phyloP scores from a whole-genome alignment of 2,113 vertebrate genomes.

The Mesoclemmys tuberculata region DNA sequence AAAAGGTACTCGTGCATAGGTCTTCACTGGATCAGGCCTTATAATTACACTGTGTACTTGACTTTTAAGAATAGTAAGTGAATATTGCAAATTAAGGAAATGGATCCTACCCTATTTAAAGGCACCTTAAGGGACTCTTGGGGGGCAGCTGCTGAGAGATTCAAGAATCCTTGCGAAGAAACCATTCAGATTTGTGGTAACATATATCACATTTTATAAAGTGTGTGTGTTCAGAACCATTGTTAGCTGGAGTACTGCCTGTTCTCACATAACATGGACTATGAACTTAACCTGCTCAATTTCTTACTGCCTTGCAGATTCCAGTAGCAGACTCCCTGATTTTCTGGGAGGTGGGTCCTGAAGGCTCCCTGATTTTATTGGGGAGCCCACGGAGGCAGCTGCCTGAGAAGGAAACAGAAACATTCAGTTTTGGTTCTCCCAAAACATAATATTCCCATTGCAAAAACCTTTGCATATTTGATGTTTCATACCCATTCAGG shows the following conservation, averaged over 20 bases:
- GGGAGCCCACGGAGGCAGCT: not conserved
- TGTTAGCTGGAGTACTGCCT: not conserved
- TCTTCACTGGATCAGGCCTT: not conserved
- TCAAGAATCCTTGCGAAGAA: not conserved
- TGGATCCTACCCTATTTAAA: not conserved
- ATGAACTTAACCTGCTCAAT: accelerated
- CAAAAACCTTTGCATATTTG: not conserved
- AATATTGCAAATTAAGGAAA: not conserved
- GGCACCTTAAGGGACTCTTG: not conserved
- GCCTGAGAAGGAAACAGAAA: not conserved
- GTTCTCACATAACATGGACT: not conserved
- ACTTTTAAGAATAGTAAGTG: not conserved
- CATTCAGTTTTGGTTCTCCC: not conserved
- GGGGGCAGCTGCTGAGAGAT: not conserved
- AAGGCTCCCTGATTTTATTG: not conserved
- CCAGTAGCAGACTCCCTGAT: not conserved
- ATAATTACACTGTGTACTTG: not conserved
- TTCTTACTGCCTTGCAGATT: not conserved
- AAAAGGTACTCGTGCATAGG: not conserved
- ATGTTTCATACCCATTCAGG: not conserved
- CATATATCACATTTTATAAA: not conserved
- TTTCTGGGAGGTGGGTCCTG: not conserved
- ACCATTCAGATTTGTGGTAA: not conserved
- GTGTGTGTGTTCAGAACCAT: not conserved
- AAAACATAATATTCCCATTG: not conserved